A percentile compares a stretch with the other conserved stretches of the same genome.
Evolutionary conservation across 2,113 vertebrate species (phyloP).

Genomic region (Alces alces): DNA sequence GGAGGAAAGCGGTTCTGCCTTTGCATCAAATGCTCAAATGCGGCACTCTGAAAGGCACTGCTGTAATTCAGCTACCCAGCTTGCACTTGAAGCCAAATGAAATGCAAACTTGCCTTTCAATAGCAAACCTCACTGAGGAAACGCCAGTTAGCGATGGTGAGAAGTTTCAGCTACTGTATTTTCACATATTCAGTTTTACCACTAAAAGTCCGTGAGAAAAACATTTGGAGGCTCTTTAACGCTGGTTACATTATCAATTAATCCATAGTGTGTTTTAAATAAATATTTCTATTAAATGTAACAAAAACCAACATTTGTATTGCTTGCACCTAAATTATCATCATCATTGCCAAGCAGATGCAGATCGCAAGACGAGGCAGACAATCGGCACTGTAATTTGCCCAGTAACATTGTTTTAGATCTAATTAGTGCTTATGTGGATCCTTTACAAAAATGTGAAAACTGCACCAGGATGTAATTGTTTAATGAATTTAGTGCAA

Average conservation of each 20-base stretch:
- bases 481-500: conserved; percentile 89
- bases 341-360: conserved; percentile 81
- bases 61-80: conserved; percentile 71
- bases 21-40: neutral
- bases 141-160: conserved; percentile 67
- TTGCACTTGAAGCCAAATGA: conserved; percentile 78
- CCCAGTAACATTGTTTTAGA: conserved; percentile 87
- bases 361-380: conserved; percentile 77
- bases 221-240: conserved; percentile 40
- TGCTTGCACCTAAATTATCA: conserved; percentile 82
- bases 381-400: conserved; percentile 85
- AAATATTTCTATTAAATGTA: conserved; percentile 73
- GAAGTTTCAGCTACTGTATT: conserved; percentile 71
- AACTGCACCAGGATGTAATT: conserved; percentile 87
- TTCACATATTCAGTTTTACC: conserved; percentile 61
- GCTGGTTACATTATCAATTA: conserved; percentile 71
- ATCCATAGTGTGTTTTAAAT: conserved; percentile 77
- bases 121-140: conserved; percentile 70
- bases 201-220: conserved; percentile 64
- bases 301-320: conserved; percentile 78
- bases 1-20: neutral
- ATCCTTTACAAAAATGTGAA: conserved; percentile 87
- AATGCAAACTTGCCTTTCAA: conserved; percentile 74
- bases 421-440: conserved; percentile 87
- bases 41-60: conserved; percentile 54